A percentile compares a stretch with the other conserved stretches of the same genome.
phyloP scores from a whole-genome alignment of 2,888 invertebrate genomes.

The Scaptomyza polygonia region DNA sequence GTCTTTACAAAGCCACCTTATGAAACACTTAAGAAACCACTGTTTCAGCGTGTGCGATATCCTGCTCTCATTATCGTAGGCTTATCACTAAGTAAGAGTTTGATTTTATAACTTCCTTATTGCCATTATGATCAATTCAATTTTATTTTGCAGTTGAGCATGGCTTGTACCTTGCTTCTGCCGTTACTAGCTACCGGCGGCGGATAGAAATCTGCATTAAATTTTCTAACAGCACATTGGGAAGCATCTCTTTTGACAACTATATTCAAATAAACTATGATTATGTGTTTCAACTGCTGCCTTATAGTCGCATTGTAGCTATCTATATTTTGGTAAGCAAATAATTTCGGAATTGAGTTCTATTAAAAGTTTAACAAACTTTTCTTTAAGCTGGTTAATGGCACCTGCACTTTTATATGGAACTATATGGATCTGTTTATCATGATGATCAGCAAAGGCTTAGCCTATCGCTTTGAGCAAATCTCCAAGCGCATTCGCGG shows the following conservation, averaged over 20 bases:
- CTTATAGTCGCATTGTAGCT: conserved; percentile 56
- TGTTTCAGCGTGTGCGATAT: conserved; percentile 70
- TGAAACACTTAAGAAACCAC: conserved; percentile 59
- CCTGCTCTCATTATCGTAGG: conserved; percentile 71
- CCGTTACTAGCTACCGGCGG: conserved; percentile 58
- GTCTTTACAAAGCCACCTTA: conserved; percentile 80
- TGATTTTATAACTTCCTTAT: fast-evolving
- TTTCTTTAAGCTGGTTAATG: conserved; percentile 61
- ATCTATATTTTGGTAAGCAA: conserved; percentile 68
- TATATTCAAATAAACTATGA: conserved; percentile 69
- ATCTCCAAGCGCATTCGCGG: conserved; percentile 85
- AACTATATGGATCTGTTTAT: conserved; percentile 90
- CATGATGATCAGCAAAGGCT: conserved; percentile 88
- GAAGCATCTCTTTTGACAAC: conserved; percentile 51
- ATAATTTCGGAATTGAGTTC: neutral
- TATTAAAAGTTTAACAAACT: neutral
- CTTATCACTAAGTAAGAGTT: conserved; percentile 65
- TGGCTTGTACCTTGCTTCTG: conserved; percentile 68
- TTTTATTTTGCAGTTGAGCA: conserved; percentile 72
- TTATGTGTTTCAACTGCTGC: conserved; percentile 73
- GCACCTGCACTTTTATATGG: conserved; percentile 87
- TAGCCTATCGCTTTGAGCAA: conserved; percentile 88
- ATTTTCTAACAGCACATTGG: conserved; percentile 55
- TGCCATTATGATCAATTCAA: neutral
- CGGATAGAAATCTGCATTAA: conserved; percentile 51